Evolutionary conservation across 2,113 vertebrate species (phyloP).

Genomic region (Tyto alba): DNA sequence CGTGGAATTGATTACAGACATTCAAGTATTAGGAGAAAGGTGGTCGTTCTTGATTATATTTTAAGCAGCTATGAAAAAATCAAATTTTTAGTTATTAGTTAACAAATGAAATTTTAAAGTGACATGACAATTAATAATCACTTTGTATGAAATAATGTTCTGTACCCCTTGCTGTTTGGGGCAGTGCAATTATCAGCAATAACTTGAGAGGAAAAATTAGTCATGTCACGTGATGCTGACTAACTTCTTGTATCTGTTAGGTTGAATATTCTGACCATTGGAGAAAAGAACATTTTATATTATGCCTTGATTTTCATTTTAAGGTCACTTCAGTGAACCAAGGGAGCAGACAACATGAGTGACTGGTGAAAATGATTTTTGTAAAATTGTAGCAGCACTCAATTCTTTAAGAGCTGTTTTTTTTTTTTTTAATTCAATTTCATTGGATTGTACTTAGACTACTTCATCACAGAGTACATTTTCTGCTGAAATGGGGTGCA

Average conservation of each 20-base stretch:
- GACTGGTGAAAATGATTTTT: not conserved
- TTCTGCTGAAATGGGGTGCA: not conserved
- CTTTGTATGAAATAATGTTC: not conserved
- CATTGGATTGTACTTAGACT: not conserved
- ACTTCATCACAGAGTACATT: not conserved
- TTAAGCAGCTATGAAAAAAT: not conserved
- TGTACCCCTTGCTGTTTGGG: not conserved
- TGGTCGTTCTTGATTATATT: not conserved
- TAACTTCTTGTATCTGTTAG: not conserved
- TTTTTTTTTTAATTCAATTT: not conserved
- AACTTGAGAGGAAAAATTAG: not conserved
- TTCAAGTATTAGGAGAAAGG: not conserved
- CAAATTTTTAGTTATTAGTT: not conserved
- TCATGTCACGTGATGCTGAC: not conserved
- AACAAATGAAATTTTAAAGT: not conserved
- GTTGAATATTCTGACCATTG: not conserved
- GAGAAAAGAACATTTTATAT: not conserved
- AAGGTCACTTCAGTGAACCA: not conserved
- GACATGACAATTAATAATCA: not conserved
- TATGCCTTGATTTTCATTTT: not conserved
- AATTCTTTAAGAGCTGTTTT: not conserved
- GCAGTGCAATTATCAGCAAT: not conserved
- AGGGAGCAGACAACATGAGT: not conserved
- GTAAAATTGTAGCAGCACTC: not conserved
- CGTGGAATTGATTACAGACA: not conserved